phyloP scores from a whole-genome alignment of 2,888 invertebrate species.

The Xestoiulus laeticollis region DNA sequence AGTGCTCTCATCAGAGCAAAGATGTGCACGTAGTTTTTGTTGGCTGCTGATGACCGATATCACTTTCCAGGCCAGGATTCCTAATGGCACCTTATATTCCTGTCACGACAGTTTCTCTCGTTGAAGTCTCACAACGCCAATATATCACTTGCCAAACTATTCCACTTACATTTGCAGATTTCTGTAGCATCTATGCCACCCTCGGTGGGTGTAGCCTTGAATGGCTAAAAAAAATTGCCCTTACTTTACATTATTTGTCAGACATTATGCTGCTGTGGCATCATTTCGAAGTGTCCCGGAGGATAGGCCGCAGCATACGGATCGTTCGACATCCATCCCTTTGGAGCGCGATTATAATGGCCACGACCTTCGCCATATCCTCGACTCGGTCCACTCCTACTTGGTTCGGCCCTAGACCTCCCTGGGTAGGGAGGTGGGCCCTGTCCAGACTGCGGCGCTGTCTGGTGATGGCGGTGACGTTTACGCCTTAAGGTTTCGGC shows the following conservation, averaged over 20 bases:
- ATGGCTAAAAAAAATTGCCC: not conserved
- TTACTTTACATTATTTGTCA: not conserved
- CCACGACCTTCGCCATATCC: slow-evolving; percentile 78
- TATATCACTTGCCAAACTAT: not conserved
- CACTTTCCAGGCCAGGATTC: not conserved
- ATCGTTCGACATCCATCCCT: slow-evolving; percentile 68
- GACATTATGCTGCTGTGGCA: slow-evolving; percentile 8
- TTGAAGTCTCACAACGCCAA: not conserved
- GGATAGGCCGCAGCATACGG: slow-evolving; percentile 79
- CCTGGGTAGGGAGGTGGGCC: slow-evolving; percentile 61
- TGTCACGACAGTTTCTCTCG: not conserved
- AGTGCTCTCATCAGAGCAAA: not conserved
- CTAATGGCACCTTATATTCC: not conserved
- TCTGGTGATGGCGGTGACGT: slow-evolving; percentile 62
- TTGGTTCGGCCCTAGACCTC: slow-evolving; percentile 57
- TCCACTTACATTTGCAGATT: not conserved
- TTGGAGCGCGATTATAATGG: slow-evolving; percentile 68
- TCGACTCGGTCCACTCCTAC: slow-evolving; percentile 71
- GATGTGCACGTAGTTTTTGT: not conserved
- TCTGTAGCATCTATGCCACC: not conserved
- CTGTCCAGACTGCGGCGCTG: slow-evolving; percentile 55
- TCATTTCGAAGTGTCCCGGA: slow-evolving; percentile 36
- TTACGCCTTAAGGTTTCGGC: slow-evolving; percentile 91
- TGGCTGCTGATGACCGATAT: not conserved
- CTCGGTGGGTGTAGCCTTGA: not conserved